phyloP scores from a whole-genome alignment of 2,113 vertebrate genomes.

The Nycticebus coucang region DNA sequence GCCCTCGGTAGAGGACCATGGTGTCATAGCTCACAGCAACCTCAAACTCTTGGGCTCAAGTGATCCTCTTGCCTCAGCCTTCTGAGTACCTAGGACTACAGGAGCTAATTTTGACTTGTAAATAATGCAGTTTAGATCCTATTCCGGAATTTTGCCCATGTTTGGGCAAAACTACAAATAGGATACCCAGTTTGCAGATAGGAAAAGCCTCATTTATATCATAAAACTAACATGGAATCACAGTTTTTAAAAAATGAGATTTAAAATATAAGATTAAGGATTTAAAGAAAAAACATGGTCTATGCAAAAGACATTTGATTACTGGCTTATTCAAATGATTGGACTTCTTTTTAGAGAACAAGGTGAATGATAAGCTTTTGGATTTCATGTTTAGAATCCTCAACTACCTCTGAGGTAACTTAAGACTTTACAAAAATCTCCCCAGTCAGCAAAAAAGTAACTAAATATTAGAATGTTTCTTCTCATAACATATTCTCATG shows the following conservation, averaged over 20 bases:
- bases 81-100: too few relatives aligned
- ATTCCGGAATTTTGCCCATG: slow-evolving; percentile 12
- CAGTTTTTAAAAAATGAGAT: slow-evolving; percentile 38
- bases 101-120: slow-evolving; percentile 35
- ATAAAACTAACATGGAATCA: slow-evolving; percentile 47
- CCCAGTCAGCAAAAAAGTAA: slow-evolving; percentile 56
- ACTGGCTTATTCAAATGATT: not conserved
- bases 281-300: not conserved
- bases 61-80: too few relatives aligned
- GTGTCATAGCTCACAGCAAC: too few relatives aligned
- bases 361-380: not conserved
- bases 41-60: too few relatives aligned
- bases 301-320: not conserved
- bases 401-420: slow-evolving; percentile 27
- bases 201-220: slow-evolving; percentile 44
- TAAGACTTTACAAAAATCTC: slow-evolving; percentile 49
- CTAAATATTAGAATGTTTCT: slow-evolving; percentile 53
- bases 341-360: slow-evolving; percentile 30
- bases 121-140: slow-evolving; percentile 8
- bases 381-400: slow-evolving; percentile 31
- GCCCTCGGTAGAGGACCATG: too few relatives aligned
- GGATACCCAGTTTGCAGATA: slow-evolving; percentile 6
- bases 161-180: slow-evolving; percentile 50
- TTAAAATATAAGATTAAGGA: not conserved
- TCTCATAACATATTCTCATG: slow-evolving; percentile 47